These are phyloP conservation scores for Pelvicachromis taeniatus DNA, from an alignment of 2,113 vertebrate species.

Conservation along the genomic window DNA sequence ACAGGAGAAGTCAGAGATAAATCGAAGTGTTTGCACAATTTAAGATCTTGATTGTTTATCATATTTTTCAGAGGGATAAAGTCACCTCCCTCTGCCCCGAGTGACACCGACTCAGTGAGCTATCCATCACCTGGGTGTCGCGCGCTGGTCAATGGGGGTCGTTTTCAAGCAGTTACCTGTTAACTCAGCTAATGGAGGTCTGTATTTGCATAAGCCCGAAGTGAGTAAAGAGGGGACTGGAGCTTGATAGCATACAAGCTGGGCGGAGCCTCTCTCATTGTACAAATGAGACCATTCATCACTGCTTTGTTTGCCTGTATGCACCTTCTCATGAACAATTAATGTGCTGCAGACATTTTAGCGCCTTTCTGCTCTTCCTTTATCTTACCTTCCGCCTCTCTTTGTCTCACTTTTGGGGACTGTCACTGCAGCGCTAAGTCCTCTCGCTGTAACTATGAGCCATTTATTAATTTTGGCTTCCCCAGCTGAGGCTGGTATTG, in stretches of 20 bases:
- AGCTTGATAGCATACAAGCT: conserved; percentile 35
- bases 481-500: not conserved
- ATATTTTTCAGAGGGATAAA: conserved; percentile 1
- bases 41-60: conserved; percentile 13
- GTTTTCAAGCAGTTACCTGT: conserved; percentile 56
- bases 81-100: conserved; percentile 8
- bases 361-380: conserved; percentile 33
- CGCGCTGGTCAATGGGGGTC: conserved; percentile 45
- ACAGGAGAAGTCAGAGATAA: not conserved
- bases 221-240: conserved; percentile 25
- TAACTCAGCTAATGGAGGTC: conserved; percentile 62
- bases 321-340: conserved; percentile 75
- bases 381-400: conserved; percentile 62
- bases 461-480: conserved; percentile 48
- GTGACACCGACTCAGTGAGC: conserved; percentile 16
- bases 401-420: conserved; percentile 43
- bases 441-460: conserved; percentile 11
- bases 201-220: conserved; percentile 54
- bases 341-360: conserved; percentile 66
- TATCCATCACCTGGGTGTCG: conserved; percentile 43
- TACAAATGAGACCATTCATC: conserved; percentile 80
- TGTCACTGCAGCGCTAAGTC: conserved; percentile 33
- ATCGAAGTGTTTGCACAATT: not conserved
- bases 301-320: conserved; percentile 67
- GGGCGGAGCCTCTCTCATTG: conserved; percentile 50